Percentiles rank a stretch among this genome's conserved stretches.
phyloP scores from a whole-genome alignment of 2,797 vertebrate species.

The Micropoecilia bifurca region DNA sequence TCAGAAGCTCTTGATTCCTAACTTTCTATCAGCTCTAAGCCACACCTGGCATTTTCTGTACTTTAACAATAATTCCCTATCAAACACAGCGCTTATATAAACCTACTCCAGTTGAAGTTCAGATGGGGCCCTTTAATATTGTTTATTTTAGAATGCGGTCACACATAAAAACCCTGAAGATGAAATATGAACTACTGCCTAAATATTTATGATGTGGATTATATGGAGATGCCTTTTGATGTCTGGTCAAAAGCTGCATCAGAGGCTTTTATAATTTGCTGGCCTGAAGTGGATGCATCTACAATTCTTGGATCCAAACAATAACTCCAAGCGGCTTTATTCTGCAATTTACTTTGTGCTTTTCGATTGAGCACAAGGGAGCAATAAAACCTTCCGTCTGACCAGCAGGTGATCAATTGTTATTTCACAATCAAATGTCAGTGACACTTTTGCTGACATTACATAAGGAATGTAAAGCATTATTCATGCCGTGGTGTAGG shows the following conservation, averaged over 20 bases:
- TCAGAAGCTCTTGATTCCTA: neutral
- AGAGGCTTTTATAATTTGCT: conserved; percentile 37
- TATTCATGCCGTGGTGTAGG: conserved; percentile 18
- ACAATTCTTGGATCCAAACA: conserved; percentile 39
- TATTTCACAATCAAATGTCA: conserved; percentile 49
- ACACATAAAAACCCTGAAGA: conserved; percentile 1
- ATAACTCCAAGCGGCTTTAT: conserved; percentile 32
- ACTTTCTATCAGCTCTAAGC: conserved; percentile 9
- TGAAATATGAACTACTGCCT: neutral
- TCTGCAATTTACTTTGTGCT: conserved; percentile 32
- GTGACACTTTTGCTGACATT: conserved; percentile 22
- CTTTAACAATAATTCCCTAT: neutral
- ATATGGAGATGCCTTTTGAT: conserved; percentile 25
- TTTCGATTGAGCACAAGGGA: conserved; percentile 22
- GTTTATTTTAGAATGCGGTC: conserved; percentile 7
- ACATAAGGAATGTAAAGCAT: conserved; percentile 18
- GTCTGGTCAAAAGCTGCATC: conserved; percentile 31
- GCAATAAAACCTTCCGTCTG: conserved; percentile 21
- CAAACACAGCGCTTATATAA: neutral
- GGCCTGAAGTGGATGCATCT: conserved; percentile 31
- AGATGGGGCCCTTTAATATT: neutral
- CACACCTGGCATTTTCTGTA: conserved; percentile 8
- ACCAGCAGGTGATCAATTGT: conserved; percentile 50
- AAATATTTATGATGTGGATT: conserved; percentile 9
- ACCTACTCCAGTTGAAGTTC: conserved; percentile 2